Percentiles rank a stretch among this genome's conserved stretches.
Conservation (phyloP, 2,797 vertebrate genomes). For the Notolabrus celidotus region DNA sequence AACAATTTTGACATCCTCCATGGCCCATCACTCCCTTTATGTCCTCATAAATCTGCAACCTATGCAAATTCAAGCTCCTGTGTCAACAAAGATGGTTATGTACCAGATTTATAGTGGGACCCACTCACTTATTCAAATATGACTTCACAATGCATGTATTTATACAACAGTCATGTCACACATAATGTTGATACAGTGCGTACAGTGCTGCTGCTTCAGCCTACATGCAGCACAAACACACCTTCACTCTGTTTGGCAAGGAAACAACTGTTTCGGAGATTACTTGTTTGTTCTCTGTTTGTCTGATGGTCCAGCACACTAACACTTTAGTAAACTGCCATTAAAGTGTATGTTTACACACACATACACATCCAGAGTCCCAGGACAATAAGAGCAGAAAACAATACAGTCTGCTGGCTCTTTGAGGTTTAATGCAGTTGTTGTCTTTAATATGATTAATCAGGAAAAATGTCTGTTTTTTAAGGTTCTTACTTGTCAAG, state of each 20-base stretch:
- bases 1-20: constrained; percentile 14
- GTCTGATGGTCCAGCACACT: constrained; percentile 6
- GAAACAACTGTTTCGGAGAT: constrained; percentile 34
- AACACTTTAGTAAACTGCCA: constrained; percentile 3
- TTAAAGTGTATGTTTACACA: constrained; percentile 11
- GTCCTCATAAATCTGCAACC: constrained; percentile 43
- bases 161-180: constrained; percentile 26
- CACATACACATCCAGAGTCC: not conserved
- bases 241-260: constrained; percentile 34
- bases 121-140: constrained; percentile 25
- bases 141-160: constrained; percentile 24
- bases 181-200: constrained; percentile 44
- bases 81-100: constrained; percentile 44
- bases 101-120: constrained; percentile 39
- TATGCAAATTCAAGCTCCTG: constrained; percentile 39
- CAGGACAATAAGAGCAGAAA: constrained; percentile 4
- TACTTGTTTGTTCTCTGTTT: constrained; percentile 42
- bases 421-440: not conserved
- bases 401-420: not conserved
- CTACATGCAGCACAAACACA: constrained; percentile 43
- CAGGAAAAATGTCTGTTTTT: not conserved
- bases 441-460: too few species aligned
- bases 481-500: not conserved
- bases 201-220: constrained; percentile 7
- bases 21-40: constrained; percentile 40